These are phyloP conservation scores for Empidonax alnorum DNA, from an alignment of 2,113 vertebrate genomes.

Conservation along the genomic window DNA sequence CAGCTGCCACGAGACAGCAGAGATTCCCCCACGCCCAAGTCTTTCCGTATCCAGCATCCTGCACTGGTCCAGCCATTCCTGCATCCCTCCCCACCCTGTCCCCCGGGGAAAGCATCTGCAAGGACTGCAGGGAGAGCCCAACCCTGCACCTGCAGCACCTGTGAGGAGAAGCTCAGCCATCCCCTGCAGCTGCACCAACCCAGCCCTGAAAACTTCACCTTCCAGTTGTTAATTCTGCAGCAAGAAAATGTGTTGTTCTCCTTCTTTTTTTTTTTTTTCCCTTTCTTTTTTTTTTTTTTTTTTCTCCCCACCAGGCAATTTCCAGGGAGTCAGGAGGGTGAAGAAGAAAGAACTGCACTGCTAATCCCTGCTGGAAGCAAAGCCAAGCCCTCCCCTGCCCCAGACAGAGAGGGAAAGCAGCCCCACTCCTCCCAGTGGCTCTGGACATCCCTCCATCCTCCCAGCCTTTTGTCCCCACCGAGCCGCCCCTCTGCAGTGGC, in stretches of 20 bases:
- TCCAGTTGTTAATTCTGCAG: not conserved
- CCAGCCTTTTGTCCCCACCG: not conserved
- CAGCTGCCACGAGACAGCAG: not conserved
- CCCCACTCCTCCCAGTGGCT: not conserved
- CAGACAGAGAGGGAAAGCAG: not conserved
- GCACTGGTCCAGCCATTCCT: not conserved
- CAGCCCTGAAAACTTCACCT: not conserved
- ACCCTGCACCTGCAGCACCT: not conserved
- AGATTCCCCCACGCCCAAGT: not conserved
- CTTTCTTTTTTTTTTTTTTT: accelerated
- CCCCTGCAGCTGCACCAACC: not conserved
- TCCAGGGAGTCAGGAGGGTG: not conserved
- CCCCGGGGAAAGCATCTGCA: not conserved
- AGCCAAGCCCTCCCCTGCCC: not conserved
- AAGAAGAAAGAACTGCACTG: not conserved
- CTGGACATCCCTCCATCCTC: not conserved
- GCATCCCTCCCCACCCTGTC: not conserved
- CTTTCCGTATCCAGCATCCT: not conserved
- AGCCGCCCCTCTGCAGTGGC: not conserved
- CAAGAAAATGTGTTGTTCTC: not conserved
- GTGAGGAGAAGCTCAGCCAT: not conserved
- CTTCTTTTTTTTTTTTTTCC: accelerated
- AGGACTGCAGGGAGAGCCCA: not conserved
- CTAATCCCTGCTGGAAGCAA: not conserved
- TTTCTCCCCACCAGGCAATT: accelerated